Base-by-base conservation (phyloP, 1,140 invertebrate genomes). In the Aethina tumida region DNA sequence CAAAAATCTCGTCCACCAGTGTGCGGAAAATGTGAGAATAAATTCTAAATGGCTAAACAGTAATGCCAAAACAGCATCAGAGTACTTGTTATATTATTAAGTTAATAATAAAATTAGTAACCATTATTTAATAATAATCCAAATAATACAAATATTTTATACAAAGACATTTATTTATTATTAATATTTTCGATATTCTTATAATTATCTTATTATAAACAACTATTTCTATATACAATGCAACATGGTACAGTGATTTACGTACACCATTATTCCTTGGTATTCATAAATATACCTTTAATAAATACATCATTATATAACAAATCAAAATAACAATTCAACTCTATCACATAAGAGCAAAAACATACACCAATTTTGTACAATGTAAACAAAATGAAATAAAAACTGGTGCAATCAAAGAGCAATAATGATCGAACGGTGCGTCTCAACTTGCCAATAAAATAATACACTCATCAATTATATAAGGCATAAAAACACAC, bases 131-230 rank as follows among this genome's bases (percentile, higher is more conserved):
- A n/a, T n/a, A n/a, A n/a, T n/a, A n/a, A n/a, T n/a, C n/a, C n/a
- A n/a, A n/a, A n/a, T n/a, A n/a, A n/a, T n/a, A 24, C n/a, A 24
- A 24, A 24, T n/a, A 24, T 24, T 37, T 50, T 54, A 54, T 58
- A 58, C 49, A 58, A 58, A 58, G 55, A 58, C 55, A 58, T 58
- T 58, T 56, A 58, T 58, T 58, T 51, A 55, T 58, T 56, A 58
- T 58, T 58, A 52, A 55, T 56, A 54, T 46, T 58, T 57, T 50
- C 51, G 53, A 51, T 55, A 55, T 52, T 55, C 46, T 46, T 58
- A 55, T 55, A 57, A 55, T 57, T 49, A 56, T 49, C 52, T 56
- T 45, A 49, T 50, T 52, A 58, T 58, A 58, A 56, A 58, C 55
- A 58, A 58, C 55, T 58, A 58, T 56, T 49, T 45, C 49, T 56